Percentiles rank a stretch among this genome's conserved stretches.
These are phyloP conservation scores for Sebastes kiyomatsui DNA, from an alignment of 2,797 vertebrate genomes.

Conservation along the genomic window DNA sequence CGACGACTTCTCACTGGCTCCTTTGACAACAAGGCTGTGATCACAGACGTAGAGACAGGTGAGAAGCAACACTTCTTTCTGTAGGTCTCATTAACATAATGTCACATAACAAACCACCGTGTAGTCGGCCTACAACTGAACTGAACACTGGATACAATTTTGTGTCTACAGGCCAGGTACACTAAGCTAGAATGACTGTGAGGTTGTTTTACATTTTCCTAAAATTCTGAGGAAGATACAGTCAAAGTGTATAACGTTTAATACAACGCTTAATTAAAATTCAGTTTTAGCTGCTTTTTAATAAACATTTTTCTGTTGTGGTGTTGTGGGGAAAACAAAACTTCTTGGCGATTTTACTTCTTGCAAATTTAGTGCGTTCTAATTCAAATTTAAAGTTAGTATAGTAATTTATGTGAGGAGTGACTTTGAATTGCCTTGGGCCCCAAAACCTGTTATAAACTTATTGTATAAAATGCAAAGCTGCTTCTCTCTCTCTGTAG, in stretches of 20 bases:
- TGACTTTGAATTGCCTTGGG: conserved; percentile 20
- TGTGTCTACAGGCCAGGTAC: neutral
- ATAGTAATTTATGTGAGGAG: conserved; percentile 21
- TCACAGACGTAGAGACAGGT: conserved; percentile 95
- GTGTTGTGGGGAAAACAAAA: conserved; percentile 21
- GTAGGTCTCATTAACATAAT: neutral
- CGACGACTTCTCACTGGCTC: conserved; percentile 90
- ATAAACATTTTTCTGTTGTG: conserved; percentile 5
- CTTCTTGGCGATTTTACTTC: neutral
- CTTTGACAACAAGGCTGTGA: conserved; percentile 87
- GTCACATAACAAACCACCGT: neutral
- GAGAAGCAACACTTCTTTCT: conserved; percentile 30
- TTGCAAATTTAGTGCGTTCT: neutral
- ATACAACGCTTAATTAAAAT: neutral
- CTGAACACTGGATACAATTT: neutral
- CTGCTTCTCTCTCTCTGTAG: conserved; percentile 8
- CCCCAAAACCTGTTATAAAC: conserved; percentile 31
- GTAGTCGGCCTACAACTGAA: neutral
- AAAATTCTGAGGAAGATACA: neutral
- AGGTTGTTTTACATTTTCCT: neutral
- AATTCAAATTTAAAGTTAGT: conserved; percentile 12
- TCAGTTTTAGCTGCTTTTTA: neutral
- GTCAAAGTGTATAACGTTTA: neutral
- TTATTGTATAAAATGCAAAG: conserved; percentile 16
- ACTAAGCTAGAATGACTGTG: neutral